These are phyloP conservation scores for Cotesia typhae DNA, from an alignment of 1,140 invertebrate species.

Conservation along the genomic window DNA sequence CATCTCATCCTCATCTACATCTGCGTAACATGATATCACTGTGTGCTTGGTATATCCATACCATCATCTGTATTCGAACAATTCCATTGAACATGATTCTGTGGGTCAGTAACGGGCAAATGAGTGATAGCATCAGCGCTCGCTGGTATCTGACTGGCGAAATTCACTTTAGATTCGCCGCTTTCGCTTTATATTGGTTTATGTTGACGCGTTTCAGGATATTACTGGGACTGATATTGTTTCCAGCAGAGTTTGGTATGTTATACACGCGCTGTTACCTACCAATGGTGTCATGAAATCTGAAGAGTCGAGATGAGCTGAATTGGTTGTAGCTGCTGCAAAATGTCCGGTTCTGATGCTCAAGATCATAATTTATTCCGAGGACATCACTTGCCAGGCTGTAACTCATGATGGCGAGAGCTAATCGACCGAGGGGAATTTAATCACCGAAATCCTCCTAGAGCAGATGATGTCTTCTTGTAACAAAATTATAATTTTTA, in stretches of 20 bases:
- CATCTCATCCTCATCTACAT: too few relatives aligned
- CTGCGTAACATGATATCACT: too few relatives aligned
- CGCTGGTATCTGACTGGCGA: not conserved
- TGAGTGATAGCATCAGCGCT: too few relatives aligned
- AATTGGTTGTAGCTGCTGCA: too few relatives aligned
- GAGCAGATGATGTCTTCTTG: too few relatives aligned
- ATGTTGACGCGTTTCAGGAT: conserved; percentile 4
- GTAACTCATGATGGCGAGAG: conserved; percentile 37
- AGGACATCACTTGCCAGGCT: conserved; percentile 38
- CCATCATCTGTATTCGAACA: too few relatives aligned
- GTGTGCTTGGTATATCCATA: too few relatives aligned
- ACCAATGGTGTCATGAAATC: not conserved
- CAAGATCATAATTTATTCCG: conserved; percentile 37
- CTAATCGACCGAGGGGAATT: conserved; percentile 28
- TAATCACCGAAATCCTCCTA: not conserved
- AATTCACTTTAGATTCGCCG: not conserved
- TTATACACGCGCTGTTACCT: not conserved
- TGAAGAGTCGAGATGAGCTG: too few relatives aligned
- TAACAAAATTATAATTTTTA: too few relatives aligned
- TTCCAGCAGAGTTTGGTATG: not conserved
- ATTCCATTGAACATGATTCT: too few relatives aligned
- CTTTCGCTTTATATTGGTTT: not conserved
- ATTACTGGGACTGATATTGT: conserved; percentile 2
- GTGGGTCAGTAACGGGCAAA: too few relatives aligned
- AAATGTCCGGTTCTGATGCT: not conserved